Conservation (phyloP, 2,113 vertebrate genomes). For the Petrocephalus microphthalmus region DNA sequence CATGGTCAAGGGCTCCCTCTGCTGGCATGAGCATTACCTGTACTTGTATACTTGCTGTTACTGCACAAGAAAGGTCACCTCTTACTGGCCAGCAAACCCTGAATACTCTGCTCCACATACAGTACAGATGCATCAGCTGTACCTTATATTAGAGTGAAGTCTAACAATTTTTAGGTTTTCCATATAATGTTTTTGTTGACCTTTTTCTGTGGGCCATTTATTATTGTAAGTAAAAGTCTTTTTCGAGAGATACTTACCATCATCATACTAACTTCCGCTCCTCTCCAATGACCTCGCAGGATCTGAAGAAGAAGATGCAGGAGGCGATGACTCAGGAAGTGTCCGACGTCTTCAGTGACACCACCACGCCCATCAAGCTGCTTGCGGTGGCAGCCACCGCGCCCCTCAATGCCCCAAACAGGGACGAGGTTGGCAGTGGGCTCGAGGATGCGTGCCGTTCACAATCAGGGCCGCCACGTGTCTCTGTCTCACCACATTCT, state of each 20-base stretch:
- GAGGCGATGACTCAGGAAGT: constrained; percentile 98
- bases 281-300: constrained; percentile 54
- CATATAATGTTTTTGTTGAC: not conserved
- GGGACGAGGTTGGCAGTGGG: constrained; percentile 70
- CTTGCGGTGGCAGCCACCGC: constrained; percentile 91
- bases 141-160: not conserved
- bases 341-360: constrained; percentile 95
- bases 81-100: not conserved
- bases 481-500: not conserved
- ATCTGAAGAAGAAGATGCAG: constrained; percentile 90
- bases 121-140: not conserved
- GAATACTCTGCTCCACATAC: not conserved
- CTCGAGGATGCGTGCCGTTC: not conserved
- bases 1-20: constrained; percentile 43
- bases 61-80: not conserved
- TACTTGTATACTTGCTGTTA: not conserved
- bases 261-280: not conserved
- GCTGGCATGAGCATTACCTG: constrained; percentile 36
- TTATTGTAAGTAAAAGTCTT: not conserved
- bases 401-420: constrained; percentile 82
- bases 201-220: not conserved
- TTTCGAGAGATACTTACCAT: not conserved
- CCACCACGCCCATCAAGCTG: constrained; percentile 92
- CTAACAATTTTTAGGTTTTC: not conserved
- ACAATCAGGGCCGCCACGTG: not conserved